Percentiles rank a stretch among this genome's conserved stretches.
Evolutionary conservation across 2,888 invertebrate genomes (phyloP).

Genomic region (Hybos culiciformis): DNA sequence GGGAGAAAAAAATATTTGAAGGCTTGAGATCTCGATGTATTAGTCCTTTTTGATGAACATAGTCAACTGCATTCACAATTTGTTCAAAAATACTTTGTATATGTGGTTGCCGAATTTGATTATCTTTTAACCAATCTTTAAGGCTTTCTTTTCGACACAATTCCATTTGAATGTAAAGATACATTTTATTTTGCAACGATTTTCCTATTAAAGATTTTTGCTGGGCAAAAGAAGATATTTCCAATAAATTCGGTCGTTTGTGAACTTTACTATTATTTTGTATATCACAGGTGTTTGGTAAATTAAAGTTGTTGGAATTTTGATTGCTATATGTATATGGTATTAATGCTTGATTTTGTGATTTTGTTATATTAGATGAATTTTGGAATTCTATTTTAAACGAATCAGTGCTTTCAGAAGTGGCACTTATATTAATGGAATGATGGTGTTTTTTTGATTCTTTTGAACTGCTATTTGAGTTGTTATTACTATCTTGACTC

Average conservation of each 20-base stretch:
- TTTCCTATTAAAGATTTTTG: neutral
- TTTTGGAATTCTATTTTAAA: conserved; percentile 34
- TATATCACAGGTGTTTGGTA: too few relatives aligned
- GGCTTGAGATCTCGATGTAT: conserved; percentile 96
- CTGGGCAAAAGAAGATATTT: neutral
- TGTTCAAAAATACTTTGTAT: conserved; percentile 68
- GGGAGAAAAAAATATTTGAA: conserved; percentile 85
- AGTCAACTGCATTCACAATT: conserved; percentile 88
- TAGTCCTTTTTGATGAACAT: conserved; percentile 81
- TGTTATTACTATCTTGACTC: conserved; percentile 24
- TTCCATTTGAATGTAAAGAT: conserved; percentile 96
- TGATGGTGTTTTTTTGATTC: conserved; percentile 10
- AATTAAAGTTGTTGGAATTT: too few relatives aligned
- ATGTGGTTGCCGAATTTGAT: conserved; percentile 38
- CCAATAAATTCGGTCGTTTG: too few relatives aligned
- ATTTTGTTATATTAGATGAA: conserved; percentile 12
- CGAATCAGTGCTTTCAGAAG: conserved; percentile 31
- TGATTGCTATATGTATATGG: too few relatives aligned
- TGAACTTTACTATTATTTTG: too few relatives aligned
- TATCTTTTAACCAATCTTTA: conserved; percentile 73
- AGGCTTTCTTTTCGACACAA: conserved; percentile 78
- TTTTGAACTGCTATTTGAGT: conserved; percentile 13
- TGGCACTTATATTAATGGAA: conserved; percentile 27
- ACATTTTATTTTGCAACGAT: conserved; percentile 40
- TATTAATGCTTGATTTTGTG: neutral